Percentiles rank a stretch among this genome's conserved stretches.
Evolutionary conservation across 2,113 vertebrate genomes (phyloP).

Genomic region (Pan paniscus): DNA sequence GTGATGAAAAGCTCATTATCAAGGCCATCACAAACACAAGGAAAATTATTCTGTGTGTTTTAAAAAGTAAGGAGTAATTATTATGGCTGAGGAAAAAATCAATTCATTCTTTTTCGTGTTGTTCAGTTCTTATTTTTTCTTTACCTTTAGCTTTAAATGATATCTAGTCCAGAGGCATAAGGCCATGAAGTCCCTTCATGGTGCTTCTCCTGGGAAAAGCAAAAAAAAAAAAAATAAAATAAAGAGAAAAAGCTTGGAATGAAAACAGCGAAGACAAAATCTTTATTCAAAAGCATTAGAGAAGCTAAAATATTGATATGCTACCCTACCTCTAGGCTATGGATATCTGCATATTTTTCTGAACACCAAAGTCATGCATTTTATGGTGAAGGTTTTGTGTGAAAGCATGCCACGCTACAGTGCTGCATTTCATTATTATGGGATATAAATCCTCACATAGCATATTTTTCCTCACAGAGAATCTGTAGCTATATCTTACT

Average conservation of each 20-base stretch:
- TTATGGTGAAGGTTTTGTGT: neutral
- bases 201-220: neutral
- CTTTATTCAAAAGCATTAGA: neutral
- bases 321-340: neutral
- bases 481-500: neutral
- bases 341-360: neutral
- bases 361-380: neutral
- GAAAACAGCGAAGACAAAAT: neutral
- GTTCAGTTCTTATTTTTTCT: neutral
- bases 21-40: neutral
- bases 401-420: neutral
- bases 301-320: neutral
- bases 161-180: neutral
- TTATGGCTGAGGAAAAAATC: neutral
- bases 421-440: neutral
- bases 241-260: neutral
- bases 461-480: neutral
- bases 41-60: neutral
- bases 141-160: neutral
- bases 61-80: neutral
- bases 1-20: neutral
- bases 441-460: too few species aligned
- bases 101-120: neutral
- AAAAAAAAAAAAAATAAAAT: neutral
- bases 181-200: neutral